Base-by-base conservation (phyloP, 2,797 vertebrate genomes). In the Muscicapa striata region DNA sequence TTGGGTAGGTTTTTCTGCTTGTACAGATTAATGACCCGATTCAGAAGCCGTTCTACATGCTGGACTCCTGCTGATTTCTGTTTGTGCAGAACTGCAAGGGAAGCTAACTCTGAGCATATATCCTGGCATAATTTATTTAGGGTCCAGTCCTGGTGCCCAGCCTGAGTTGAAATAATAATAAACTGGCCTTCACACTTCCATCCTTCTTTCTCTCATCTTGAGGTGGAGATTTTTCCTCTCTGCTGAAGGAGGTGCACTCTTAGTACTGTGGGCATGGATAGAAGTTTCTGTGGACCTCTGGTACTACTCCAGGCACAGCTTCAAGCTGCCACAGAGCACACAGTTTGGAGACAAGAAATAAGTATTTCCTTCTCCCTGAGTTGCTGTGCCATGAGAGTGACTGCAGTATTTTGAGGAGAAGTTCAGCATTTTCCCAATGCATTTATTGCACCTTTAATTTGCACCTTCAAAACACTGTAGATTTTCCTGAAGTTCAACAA, bases 11-110 rank as follows among this genome's bases (percentile, higher is more conserved):
- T 96, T 96, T 91, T 81, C 93, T 94, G 89, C 95, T 94, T 88
- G 82, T 86, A 48, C 87, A 93, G 93, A 94, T 96, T 96, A 96
- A 96, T 96, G 95, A 92, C 78, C 91, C 68, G 27, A 83, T 94
- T 95, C 57, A 0, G 87, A 96, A 95, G 49, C 89, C 0, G 6
- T 83, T 94, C 91, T 95, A 76, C 87, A 84, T 85, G 64, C 78
- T 48, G 64, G 57, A 72, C 49, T 66, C 94, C 87, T 75, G 78
- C 92, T 91, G 93, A 66, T 91, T 95, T 80, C 78, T 91, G 78
- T 91, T 94, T 85, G 64, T 62, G 51, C 84, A 58, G 89, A 85
- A 55, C 89, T 90, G 68, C 75, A 85, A 85, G 54, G 69, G 68
- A 90, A 92, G 72, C 64, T 58, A 72, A 89, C 92, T 94, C 62